Base-by-base conservation (phyloP, 2,113 vertebrate species). In the Paratilapia polleni region DNA sequence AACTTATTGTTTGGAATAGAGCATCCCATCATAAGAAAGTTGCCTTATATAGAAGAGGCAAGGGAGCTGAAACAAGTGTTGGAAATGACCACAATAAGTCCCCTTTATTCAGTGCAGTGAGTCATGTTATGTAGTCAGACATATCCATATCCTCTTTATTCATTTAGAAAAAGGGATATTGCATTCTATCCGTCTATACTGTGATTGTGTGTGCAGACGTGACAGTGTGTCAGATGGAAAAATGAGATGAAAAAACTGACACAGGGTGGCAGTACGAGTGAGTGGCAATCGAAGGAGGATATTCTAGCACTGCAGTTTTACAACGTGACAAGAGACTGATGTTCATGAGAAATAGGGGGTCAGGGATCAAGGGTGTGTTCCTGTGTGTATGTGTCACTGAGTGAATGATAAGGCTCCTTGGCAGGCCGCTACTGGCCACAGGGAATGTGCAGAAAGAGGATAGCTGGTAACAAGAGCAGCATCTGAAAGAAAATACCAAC, bases 341-440 rank as follows among this genome's bases (percentile, higher is more conserved):
- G 76, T 4, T 36, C 14, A 19, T 2, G 57, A 52, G 59, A 41
- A 57, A n/a, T 11, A 47, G n/a, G 19, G 54, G 63, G 83, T 49
- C 85, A 86, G 70, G 49, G 86, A 68, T 89, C 81, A 88, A 81
- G 47, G 8, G 13, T 22, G 56, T 64, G 15, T 83, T 63, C 26
- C 12, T 77, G 28, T 57, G 43, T 49, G 3, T 36, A 60, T 78
- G 64, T 73, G 77, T 66, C 14, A 70, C 15, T 52, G 66, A 52
- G 34, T 14, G 66, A 56, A 34, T 54, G 70, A 70, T 79, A 13
- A 68, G 24, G 34, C 62, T 84, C 7, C 47, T n/a, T 75, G 26
- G 38, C 38, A 70, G 64, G 24, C 24, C 26, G 1, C 8, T 8
- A 31, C 49, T 41, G 34, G 61, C 78, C 78, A 60, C 63, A 41